Base-by-base conservation (phyloP, 1,140 invertebrate species). In the Acromyrmex heyeri region DNA sequence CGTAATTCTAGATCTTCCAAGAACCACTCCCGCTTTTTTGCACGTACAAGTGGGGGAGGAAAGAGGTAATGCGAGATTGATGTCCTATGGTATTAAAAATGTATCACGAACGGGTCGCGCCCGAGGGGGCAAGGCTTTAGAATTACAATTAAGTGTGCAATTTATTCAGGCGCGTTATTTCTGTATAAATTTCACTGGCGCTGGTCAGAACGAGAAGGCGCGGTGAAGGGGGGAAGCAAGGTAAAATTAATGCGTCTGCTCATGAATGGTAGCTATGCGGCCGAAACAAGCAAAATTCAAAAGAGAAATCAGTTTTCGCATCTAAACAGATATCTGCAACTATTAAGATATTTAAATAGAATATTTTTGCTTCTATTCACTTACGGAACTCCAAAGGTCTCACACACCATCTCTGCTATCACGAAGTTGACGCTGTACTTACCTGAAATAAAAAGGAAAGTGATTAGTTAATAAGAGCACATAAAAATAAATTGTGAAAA, bases 51-150 rank as follows among this genome's bases (percentile, higher is more conserved):
- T 6, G 14, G 57, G 57, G 75, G 38, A 16, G 65, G 38, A 14
- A 12, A 16, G 21, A 16, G 77, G 87, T 93, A 92, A 93, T 91
- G 92, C 82, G 86, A 91, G 91, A 92, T 93, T 92, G 92, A 93
- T 92, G 87, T 78, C 86, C 88, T 53, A 86, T 72, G 81, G 85
- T 90, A 92, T 93, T 92, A 93, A 93, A 93, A 93, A 92, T 93
- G 89, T 93, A 93, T 92, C 87, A 92, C 87, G 86, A 61, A 64
- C 73, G 59, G 89, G 75, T 87, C 85, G 78, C 38, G 86, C 76
- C 73, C 38, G 61, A 16, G 57, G 59, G 55, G 62, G 57, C 55
- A 77, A 75, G 69, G 82, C 90, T 88, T 85, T 89, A 85, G 86
- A 92, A 92, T 93, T 72, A 91, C 88, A 91, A 92, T 93, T 91